These are phyloP conservation scores for Poecilia velifera DNA, from an alignment of 2,797 vertebrate species.

Conservation along the genomic window DNA sequence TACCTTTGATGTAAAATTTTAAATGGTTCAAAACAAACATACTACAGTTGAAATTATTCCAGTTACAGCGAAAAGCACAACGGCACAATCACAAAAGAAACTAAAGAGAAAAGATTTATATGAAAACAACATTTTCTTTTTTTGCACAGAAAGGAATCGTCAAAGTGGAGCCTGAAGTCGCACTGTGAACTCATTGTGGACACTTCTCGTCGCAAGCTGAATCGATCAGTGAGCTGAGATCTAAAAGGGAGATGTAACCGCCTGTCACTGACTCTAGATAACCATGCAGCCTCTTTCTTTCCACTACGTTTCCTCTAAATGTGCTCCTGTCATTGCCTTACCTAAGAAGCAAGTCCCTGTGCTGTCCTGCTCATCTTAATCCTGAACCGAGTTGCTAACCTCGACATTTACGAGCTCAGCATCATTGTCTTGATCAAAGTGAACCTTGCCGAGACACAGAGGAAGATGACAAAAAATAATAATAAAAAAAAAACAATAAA, in stretches of 20 bases:
- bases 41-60: background rate
- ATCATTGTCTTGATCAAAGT: slow-evolving; percentile 10
- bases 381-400: background rate
- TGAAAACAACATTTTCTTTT: slow-evolving; percentile 2
- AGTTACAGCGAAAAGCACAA: background rate
- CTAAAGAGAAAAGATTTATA: background rate
- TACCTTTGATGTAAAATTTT: background rate
- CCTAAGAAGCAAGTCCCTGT: slow-evolving; percentile 28
- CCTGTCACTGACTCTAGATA: slow-evolving; percentile 9
- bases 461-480: slow-evolving; percentile 17
- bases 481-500: background rate
- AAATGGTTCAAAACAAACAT: slow-evolving; percentile 12
- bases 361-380: slow-evolving; percentile 7
- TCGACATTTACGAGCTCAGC: slow-evolving; percentile 3
- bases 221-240: slow-evolving; percentile 26
- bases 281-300: background rate
- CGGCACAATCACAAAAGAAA: background rate
- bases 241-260: slow-evolving; percentile 26
- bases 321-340: slow-evolving; percentile 20
- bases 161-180: slow-evolving; percentile 10
- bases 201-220: slow-evolving; percentile 18
- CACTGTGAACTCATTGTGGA: slow-evolving; percentile 5
- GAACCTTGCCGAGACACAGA: slow-evolving; percentile 29
- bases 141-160: background rate
- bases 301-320: background rate